These are phyloP conservation scores for Stenoptilia bipunctidactyla DNA, from an alignment of 2,888 invertebrate species.

Conservation along the genomic window DNA sequence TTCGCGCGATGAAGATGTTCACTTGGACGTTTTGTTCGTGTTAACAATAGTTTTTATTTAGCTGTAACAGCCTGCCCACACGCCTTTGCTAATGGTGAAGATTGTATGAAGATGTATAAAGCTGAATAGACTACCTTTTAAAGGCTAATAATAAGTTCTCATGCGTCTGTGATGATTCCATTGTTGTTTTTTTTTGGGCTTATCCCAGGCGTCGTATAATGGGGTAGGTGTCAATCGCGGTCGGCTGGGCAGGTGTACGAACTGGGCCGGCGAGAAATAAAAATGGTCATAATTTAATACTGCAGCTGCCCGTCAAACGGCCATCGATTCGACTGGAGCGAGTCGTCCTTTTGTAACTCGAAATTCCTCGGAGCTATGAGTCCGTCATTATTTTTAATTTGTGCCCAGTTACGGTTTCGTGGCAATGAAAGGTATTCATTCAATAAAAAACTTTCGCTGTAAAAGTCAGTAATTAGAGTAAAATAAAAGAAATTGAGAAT, in stretches of 20 bases:
- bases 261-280: constrained; percentile 40
- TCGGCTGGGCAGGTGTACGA: constrained; percentile 54
- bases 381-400: constrained; percentile 51
- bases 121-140: constrained; percentile 57
- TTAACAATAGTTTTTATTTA: constrained; percentile 68
- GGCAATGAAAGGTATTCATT: constrained; percentile 19
- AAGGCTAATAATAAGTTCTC: constrained; percentile 67
- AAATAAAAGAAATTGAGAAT: too few relatives aligned
- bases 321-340: constrained; percentile 43
- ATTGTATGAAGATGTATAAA: constrained; percentile 64
- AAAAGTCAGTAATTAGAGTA: too few relatives aligned
- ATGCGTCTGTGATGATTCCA: constrained; percentile 56
- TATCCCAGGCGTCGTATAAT: constrained; percentile 43
- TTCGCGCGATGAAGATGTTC: constrained; percentile 65
- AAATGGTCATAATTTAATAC: constrained; percentile 65
- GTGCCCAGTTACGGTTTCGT: constrained; percentile 29
- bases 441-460: too few relatives aligned
- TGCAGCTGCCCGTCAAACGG: constrained; percentile 65
- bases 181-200: constrained; percentile 56
- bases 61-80: constrained; percentile 66
- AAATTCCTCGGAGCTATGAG: constrained; percentile 49
- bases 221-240: constrained; percentile 67
- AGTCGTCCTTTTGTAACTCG: constrained; percentile 48
- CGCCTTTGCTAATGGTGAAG: constrained; percentile 63
- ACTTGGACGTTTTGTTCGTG: constrained; percentile 60